Evolutionary conservation across 2,888 invertebrate genomes (phyloP).

Genomic region (Drosophila tripunctata): DNA sequence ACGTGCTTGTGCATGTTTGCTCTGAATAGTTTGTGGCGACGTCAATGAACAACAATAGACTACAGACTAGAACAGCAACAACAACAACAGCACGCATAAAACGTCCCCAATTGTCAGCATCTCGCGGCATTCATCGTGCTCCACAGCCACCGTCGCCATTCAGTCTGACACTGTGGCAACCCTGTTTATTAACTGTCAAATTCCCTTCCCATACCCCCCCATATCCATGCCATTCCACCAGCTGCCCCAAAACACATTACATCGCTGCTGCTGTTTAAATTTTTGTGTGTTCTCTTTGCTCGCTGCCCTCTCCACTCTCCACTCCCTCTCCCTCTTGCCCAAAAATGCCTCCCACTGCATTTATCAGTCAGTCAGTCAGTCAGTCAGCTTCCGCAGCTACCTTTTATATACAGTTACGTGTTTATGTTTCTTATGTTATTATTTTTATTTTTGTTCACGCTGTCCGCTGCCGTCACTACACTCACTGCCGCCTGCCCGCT

Average conservation of each 20-base stretch:
- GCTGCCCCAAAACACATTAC: conserved; percentile 5
- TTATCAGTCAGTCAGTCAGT: conserved; percentile 50
- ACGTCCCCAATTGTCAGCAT: conserved; percentile 58
- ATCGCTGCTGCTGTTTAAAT: conserved; percentile 27
- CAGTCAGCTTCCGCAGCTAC: conserved; percentile 49
- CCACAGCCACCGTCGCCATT: neutral
- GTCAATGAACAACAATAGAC: conserved; percentile 56
- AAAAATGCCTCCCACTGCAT: conserved; percentile 36
- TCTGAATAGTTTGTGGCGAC: conserved; percentile 57
- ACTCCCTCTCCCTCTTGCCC: neutral
- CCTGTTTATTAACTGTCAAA: conserved; percentile 66
- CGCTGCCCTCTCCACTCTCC: neutral
- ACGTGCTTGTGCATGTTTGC: conserved; percentile 39
- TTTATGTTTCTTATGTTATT: conserved; percentile 74
- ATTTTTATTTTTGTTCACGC: conserved; percentile 64
- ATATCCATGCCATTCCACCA: neutral
- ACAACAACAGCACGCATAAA: conserved; percentile 37
- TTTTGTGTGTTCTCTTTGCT: conserved; percentile 14
- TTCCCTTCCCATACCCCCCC: neutral
- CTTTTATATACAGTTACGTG: conserved; percentile 75
- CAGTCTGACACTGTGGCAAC: conserved; percentile 48
- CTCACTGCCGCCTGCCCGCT: conserved; percentile 19
- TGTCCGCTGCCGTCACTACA: conserved; percentile 49
- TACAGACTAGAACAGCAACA: conserved; percentile 26
- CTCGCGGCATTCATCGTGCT: conserved; percentile 8